phyloP scores from a whole-genome alignment of 2,113 vertebrate species.

The Petromus typicus region DNA sequence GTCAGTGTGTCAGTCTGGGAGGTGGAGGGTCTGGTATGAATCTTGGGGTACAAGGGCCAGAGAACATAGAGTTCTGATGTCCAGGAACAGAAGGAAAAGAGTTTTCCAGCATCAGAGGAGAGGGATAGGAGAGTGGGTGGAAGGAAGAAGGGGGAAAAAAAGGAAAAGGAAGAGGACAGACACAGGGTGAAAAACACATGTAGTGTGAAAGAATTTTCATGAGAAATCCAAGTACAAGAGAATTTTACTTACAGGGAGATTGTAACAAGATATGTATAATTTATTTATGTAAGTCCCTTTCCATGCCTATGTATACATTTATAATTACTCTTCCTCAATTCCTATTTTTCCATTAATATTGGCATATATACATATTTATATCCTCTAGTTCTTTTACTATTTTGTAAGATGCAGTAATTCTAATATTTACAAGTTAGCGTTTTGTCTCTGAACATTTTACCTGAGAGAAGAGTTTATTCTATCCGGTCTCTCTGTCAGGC shows the following conservation, averaged over 20 bases:
- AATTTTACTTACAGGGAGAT: neutral
- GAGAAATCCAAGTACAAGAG: conserved; percentile 2
- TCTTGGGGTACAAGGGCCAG: neutral
- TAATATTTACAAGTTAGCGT: conserved; percentile 45
- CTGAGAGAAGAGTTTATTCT: neutral
- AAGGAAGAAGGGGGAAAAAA: neutral
- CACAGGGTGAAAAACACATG: neutral
- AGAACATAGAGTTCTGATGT: neutral
- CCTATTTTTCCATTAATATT: neutral
- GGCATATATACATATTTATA: neutral
- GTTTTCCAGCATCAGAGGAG: neutral
- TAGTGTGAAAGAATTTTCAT: neutral
- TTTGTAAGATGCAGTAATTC: neutral
- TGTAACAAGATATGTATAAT: conserved; percentile 17
- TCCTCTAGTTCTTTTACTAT: conserved; percentile 28
- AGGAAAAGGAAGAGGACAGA: accelerated
- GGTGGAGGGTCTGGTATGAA: neutral
- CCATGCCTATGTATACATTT: neutral
- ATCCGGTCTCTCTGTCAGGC: neutral
- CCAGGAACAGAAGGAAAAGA: neutral
- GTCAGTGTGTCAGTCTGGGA: neutral
- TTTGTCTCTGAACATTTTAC: conserved; percentile 16
- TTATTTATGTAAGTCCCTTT: neutral
- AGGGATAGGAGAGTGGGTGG: neutral
- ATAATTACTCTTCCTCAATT: neutral